A percentile compares a stretch with the other conserved stretches of the same genome.
These are phyloP conservation scores for Eolophus roseicapilla DNA, from an alignment of 2,113 vertebrate genomes.

Conservation along the genomic window DNA sequence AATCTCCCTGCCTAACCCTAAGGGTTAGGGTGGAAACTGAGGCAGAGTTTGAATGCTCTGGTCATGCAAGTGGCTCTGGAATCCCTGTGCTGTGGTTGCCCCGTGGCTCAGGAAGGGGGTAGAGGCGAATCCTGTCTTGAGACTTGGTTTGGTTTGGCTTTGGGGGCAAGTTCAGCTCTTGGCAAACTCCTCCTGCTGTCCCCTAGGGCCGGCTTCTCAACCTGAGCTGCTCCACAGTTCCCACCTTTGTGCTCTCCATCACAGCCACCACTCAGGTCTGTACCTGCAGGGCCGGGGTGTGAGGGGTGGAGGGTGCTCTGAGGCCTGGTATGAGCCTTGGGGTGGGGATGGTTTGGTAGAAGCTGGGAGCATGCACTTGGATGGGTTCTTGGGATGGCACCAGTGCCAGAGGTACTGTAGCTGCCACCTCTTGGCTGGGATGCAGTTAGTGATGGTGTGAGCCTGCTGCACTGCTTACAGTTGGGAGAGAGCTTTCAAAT, in stretches of 20 bases:
- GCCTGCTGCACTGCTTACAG: not conserved
- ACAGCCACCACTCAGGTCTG: conserved; percentile 96
- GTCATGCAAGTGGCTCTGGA: rapidly evolving
- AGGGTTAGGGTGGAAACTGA: not conserved
- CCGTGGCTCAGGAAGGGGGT: not conserved
- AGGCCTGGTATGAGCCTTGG: rapidly evolving
- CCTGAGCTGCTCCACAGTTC: conserved; percentile 97
- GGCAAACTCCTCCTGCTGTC: not conserved
- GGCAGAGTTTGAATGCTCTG: not conserved
- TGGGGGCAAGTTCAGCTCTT: not conserved
- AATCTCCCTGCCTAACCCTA: not conserved
- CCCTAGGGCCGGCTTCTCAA: conserved; percentile 94
- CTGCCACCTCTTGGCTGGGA: not conserved
- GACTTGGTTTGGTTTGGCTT: rapidly evolving
- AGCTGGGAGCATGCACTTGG: not conserved
- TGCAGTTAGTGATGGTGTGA: not conserved
- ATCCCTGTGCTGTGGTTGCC: not conserved
- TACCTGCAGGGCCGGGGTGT: not conserved
- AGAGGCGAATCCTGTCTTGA: not conserved
- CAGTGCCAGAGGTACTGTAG: not conserved
- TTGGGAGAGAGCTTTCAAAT: not conserved
- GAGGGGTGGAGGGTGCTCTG: not conserved
- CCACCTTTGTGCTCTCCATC: conserved; percentile 97
- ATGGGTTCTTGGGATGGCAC: not conserved
- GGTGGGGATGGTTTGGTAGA: not conserved